Evolutionary conservation across 1,140 invertebrate genomes (phyloP), one percentile per base, ranked within the genome.

Genomic region (Probaryconus sp.): DNA sequence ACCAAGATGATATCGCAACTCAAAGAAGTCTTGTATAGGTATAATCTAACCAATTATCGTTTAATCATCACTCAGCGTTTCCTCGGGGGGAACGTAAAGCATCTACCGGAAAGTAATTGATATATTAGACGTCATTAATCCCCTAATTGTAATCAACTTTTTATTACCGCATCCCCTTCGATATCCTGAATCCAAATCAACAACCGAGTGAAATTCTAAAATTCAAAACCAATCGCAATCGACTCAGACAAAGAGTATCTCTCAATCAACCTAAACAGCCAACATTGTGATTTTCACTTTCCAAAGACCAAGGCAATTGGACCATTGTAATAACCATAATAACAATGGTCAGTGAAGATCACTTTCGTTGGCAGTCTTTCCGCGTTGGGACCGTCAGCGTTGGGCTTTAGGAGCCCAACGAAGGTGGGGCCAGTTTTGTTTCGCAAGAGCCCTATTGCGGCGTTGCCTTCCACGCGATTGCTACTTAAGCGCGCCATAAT

Each of bases 11-110:
- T 85, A 87, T 87, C 83, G 72, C 65, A 55, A 76, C 76, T 77
- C 79, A 71, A 82, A 82, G 81, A 83, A 81, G 80, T 82, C 83
- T 80, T 78, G 81, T 81, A n/a, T n/a, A 79, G 20, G 30, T 21
- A 42, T 85, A 86, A 86, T 86, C 85, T 87, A 85, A 85, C 82
- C 82, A 85, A 85, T 87, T 87, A 87, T 87, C 85, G 78, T 84
- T 80, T 76, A 83, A 87, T 87, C 84, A 82, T 78, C 83, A 73
- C 55, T 74, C 43, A 42, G 42, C 42, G 17, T 55, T 71, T 63
- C 51, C 51, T 56, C 16, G 18, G 21, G 5, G 42, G 21, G 11
- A 38, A 10, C 45, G 26, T 7, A 35, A 24, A n/a, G 48, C 7
- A 14, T 47, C 40, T 61, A 30, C 10, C 24, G 37, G 20, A 21